Evolutionary conservation across 2,113 vertebrate genomes (phyloP), one percentile per base, ranked within the genome.

Genomic region (Passer domesticus): DNA sequence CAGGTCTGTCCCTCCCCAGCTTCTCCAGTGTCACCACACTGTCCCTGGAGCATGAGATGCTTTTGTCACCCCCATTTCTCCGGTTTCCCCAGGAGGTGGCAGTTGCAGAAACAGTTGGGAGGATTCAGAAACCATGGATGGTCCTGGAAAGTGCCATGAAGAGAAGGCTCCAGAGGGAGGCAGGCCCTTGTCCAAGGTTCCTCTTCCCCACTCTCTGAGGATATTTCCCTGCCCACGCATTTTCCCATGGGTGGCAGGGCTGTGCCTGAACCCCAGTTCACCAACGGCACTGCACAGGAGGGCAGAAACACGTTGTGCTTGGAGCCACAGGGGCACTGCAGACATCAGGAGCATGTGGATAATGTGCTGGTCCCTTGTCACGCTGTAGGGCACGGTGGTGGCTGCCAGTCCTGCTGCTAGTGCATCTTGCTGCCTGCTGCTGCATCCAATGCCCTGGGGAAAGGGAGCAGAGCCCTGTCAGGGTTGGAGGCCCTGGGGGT

Each of bases 371-470:
- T 80, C 50, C 72, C 16, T 56, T 52, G 41, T 43, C 70, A 49
- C 0, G 0, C 47, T 46, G 49, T 18, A 19, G 74, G 24, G 39
- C 22, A 35, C 0, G 0, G 19, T 4, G 4, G 19, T 52, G 24
- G 55, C 81, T 72, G 55, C 64, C 15, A 19, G 56, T 90, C 63
- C 49, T 28, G 41, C 35, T 94, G 69, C 60, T 27, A 13, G 68
- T 53, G 33, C 30, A 11, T 59, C 81, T 27, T 56, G 67, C 44
- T 76, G 67, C 33, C 39, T 11, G 30, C 28, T 80, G 83, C 86
- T 62, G n/a, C 33, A 15, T 84, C 68, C 88, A 83, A 55, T 1
- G 2, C 19, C 92, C 84, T 96, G 73, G 30, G 8, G 20, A 75
- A 47, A 76, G 11, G 3, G 13, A 62, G 19, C 46, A 95, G 67